Evolutionary conservation across 2,113 vertebrate genomes (phyloP).

Genomic region (Anseranas semipalmata): DNA sequence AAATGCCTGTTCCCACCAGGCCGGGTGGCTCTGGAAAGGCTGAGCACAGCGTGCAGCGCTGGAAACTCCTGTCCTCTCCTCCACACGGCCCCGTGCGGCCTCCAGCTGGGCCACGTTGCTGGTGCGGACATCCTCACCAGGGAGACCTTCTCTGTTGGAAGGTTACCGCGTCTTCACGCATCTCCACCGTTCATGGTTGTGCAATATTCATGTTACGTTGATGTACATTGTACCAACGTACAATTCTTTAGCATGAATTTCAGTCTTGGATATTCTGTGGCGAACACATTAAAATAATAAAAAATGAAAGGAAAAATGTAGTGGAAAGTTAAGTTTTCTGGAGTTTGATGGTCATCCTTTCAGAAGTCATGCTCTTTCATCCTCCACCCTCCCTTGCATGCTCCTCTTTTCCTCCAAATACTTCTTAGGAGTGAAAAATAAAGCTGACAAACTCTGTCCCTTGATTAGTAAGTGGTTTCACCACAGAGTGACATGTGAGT

Average conservation of each 20-base stretch:
- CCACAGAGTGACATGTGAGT: accelerated
- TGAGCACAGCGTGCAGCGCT: not conserved
- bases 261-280: not conserved
- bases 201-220: not conserved
- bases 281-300: not conserved
- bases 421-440: not conserved
- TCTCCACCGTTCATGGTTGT: not conserved
- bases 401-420: not conserved
- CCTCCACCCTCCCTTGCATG: not conserved
- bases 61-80: not conserved
- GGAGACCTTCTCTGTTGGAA: not conserved
- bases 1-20: not conserved
- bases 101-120: not conserved
- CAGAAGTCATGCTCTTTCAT: not conserved
- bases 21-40: not conserved
- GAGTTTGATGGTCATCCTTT: not conserved
- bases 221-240: accelerated
- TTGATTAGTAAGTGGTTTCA: not conserved
- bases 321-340: not conserved
- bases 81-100: not conserved
- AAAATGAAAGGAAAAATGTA: not conserved
- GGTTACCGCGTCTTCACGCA: not conserved
- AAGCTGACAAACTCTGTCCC: not conserved
- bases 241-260: accelerated
- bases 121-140: not conserved